Evolutionary conservation across 2,888 invertebrate species (phyloP), one percentile per base, ranked within the genome.

Genomic region (Orthosia gothica): DNA sequence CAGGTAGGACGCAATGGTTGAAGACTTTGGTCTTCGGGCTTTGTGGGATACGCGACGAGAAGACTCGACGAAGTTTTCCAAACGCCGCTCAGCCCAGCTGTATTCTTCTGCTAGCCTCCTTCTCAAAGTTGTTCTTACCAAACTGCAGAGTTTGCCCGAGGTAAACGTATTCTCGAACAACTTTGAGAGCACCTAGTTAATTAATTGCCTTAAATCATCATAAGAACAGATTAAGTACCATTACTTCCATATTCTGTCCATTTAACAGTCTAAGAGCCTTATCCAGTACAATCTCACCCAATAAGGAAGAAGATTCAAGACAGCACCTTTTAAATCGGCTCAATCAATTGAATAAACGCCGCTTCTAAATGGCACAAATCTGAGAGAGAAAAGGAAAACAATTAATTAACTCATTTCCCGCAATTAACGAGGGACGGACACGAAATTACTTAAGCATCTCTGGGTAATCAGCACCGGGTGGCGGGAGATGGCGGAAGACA

Each of bases 391-490:
- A 94, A 95, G 94, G 94, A 94, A 95, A 95, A 94, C 94, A 94
- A 95, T 95, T 94, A 94, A 95, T 95, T 93, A 92, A 92, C 90
- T 92, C 90, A 94, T 95, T 95, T 94, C 94, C 94, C 92, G 90
- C 93, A 94, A 95, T 96, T 95, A 95, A 91, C 93, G 90, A 90
- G 91, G 92, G 92, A 91, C 94, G 91, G 94, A 92, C 93, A 92
- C 91, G 87, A 91, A 94, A 94, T 95, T 94, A 95, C 93, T 94
- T 91, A 91, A 93, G 91, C 92, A 93, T 94, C 93, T 94, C 91
- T 90, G 91, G 92, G 90, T 91, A 93, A 95, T 94, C 93, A 90
- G 85, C 84, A 81, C 79, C 73, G 85, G 77, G 72, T 18, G 82
- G 83, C 83, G 85, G 86, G 79, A 49, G 75, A 69, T 80, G 76